phyloP scores from a whole-genome alignment of 1,140 invertebrate species.

The Brachionus manjavacas region DNA sequence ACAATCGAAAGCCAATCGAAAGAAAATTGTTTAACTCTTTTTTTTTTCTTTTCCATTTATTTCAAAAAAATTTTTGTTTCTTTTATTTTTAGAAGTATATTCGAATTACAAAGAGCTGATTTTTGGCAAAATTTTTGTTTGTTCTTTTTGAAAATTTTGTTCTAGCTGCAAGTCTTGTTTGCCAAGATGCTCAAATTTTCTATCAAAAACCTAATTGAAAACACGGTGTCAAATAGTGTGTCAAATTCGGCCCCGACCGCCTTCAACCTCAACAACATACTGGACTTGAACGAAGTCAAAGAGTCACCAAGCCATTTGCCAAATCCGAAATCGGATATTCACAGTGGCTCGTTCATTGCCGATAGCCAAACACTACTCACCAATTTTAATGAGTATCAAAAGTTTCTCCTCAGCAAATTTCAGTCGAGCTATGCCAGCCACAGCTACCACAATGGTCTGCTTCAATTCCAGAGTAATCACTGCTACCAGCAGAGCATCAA shows the following conservation, averaged over 20 bases:
- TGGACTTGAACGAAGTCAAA: background rate
- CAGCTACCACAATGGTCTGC: background rate
- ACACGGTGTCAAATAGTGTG: background rate
- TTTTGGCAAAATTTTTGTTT: background rate
- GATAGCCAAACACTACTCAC: background rate
- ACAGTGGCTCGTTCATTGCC: background rate
- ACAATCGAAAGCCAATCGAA: slow-evolving; percentile 15
- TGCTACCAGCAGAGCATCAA: background rate
- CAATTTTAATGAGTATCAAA: background rate
- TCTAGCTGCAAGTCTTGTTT: background rate
- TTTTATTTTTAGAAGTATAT: background rate
- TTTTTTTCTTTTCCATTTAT: too few species aligned
- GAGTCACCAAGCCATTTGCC: background rate
- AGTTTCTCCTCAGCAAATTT: background rate
- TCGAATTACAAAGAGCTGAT: background rate
- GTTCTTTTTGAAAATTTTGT: background rate
- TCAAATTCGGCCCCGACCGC: background rate
- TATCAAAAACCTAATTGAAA: slow-evolving; percentile 11
- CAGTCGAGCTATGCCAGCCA: too few species aligned
- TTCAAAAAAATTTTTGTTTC: background rate
- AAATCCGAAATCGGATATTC: background rate
- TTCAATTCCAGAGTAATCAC: background rate
- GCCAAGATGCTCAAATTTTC: slow-evolving; percentile 29
- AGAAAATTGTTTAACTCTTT: background rate
- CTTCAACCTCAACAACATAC: background rate